Conservation (phyloP, 2,113 vertebrate species). For the Heloderma charlesbogerti region DNA sequence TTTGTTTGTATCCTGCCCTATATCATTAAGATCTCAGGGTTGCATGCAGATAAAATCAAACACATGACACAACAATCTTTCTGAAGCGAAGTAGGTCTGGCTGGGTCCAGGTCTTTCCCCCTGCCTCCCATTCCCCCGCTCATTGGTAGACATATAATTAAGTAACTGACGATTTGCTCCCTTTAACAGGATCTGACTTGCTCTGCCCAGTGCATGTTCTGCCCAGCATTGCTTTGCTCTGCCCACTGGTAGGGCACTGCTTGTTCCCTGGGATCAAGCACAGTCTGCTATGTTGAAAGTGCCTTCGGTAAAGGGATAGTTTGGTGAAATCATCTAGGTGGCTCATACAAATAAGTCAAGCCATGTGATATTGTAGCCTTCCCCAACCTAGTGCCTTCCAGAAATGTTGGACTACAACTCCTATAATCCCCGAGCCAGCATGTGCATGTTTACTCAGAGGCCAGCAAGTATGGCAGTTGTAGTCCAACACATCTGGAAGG, state of each 20-base stretch:
- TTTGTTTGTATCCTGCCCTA: too few species aligned
- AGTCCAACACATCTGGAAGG: too few species aligned
- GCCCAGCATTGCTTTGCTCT: background rate
- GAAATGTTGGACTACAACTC: too few species aligned
- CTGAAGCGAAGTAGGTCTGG: background rate
- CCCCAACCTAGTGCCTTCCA: too few species aligned
- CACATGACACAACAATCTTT: background rate
- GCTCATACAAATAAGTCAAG: background rate
- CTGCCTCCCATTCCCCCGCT: too few species aligned
- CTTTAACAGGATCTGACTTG: background rate
- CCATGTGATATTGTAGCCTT: background rate
- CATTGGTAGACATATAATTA: background rate
- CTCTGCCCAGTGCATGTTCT: too few species aligned
- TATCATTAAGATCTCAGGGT: too few species aligned
- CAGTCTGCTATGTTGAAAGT: background rate
- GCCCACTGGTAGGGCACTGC: background rate
- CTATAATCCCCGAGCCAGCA: too few species aligned
- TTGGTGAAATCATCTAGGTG: background rate
- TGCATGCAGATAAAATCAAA: too few species aligned
- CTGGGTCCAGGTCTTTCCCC: too few species aligned
- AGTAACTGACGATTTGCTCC: background rate
- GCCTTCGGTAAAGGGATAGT: background rate
- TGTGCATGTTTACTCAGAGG: too few species aligned
- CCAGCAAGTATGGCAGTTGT: too few species aligned
- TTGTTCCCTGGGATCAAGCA: background rate